A percentile compares a stretch with the other conserved stretches of the same genome.
Conservation (phyloP, 2,113 vertebrate species). For the Sclerurus mexicanus region DNA sequence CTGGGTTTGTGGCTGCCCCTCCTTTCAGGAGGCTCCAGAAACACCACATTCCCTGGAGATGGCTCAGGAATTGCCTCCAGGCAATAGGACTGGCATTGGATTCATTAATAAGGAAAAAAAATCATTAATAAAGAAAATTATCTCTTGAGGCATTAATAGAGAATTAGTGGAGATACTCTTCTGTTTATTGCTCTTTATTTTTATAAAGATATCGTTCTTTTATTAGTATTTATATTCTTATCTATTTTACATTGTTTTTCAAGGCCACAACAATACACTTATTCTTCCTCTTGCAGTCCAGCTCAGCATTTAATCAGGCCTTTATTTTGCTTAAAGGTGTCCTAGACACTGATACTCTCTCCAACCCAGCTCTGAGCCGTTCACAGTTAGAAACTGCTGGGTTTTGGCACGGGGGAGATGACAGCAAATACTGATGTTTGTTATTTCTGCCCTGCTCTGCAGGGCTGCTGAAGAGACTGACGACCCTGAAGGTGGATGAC, state of each 20-base stretch:
- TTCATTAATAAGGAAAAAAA: background rate
- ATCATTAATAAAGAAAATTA: background rate
- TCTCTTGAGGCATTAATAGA: background rate
- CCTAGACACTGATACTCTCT: background rate
- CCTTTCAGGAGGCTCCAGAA: no score
- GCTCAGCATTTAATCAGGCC: background rate
- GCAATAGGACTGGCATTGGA: background rate
- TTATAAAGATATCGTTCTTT: background rate
- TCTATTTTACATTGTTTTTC: background rate
- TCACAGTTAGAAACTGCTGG: background rate
- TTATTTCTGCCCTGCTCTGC: background rate
- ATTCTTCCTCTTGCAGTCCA: background rate
- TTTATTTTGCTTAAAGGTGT: background rate
- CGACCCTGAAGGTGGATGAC: conserved; percentile 98
- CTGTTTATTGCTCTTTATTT: background rate
- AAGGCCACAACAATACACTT: background rate
- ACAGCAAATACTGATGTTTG: background rate
- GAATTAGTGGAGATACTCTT: background rate
- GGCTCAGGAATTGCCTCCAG: no score
- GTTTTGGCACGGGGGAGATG: background rate
- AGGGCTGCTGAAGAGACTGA: conserved; percentile 97
- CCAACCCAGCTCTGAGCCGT: background rate
- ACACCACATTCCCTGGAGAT: no score
- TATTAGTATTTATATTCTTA: background rate
- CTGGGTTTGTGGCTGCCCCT: no score